Evolutionary conservation across 1,140 invertebrate species (phyloP).

Genomic region (Drosophila lacertosa): DNA sequence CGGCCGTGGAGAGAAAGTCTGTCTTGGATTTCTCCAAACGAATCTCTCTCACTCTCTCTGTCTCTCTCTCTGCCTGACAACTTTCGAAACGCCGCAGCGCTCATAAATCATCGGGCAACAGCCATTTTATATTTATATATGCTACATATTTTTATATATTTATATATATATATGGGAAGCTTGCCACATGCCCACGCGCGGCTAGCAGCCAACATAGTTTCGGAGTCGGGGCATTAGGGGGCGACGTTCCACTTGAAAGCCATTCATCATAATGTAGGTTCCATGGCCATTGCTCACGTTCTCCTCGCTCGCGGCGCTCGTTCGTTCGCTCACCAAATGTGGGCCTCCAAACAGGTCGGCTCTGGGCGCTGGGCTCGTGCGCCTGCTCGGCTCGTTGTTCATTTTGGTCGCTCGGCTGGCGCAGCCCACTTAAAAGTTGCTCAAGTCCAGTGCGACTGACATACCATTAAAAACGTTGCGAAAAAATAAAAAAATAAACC

Average conservation of each 20-base stretch:
- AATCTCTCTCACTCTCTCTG: conserved; percentile 21
- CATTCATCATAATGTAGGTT: conserved; percentile 74
- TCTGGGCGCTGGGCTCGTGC: conserved; percentile 20
- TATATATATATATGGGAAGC: conserved; percentile 28
- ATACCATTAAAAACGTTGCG: conserved; percentile 66
- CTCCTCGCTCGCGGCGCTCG: conserved; percentile 31
- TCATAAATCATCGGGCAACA: conserved; percentile 74
- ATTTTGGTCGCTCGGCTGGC: conserved; percentile 17
- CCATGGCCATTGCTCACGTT: conserved; percentile 46
- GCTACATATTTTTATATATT: conserved; percentile 22
- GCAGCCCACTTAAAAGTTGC: conserved; percentile 76
- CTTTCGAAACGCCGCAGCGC: conserved; percentile 67
- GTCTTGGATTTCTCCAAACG: conserved; percentile 39
- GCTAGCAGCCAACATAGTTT: conserved; percentile 35
- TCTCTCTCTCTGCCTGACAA: conserved; percentile 12
- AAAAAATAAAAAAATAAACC: conserved; percentile 49
- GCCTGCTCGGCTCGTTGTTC: conserved; percentile 26
- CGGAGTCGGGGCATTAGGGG: conserved; percentile 43
- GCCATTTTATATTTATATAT: conserved; percentile 49
- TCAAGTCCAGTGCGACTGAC: conserved; percentile 59
- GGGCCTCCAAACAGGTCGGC: conserved; percentile 37
- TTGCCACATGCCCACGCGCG: conserved; percentile 44
- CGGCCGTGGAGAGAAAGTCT: conserved; percentile 58
- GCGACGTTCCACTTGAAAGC: conserved; percentile 77
- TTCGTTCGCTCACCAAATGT: conserved; percentile 16